These are phyloP conservation scores for Heliconius eleuchia DNA, from an alignment of 1,140 invertebrate genomes.

Conservation along the genomic window DNA sequence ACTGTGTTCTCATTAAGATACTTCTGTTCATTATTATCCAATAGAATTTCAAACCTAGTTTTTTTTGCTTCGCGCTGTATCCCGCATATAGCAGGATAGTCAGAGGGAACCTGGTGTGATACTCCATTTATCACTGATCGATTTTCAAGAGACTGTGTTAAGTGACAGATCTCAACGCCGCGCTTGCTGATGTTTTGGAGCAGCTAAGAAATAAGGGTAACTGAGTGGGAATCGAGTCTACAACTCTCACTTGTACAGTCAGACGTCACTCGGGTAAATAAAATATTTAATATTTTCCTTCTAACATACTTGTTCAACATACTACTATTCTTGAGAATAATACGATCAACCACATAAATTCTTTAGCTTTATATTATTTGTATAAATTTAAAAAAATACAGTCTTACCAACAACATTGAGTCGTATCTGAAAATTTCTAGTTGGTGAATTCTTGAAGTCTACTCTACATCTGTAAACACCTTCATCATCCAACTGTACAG, in stretches of 20 bases:
- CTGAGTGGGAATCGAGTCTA: not conserved
- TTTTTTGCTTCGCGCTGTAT: not conserved
- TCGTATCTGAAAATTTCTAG: slow-evolving; percentile 93
- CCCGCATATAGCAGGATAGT: not conserved
- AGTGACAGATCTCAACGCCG: not conserved
- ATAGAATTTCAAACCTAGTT: not conserved
- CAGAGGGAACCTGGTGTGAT: not conserved
- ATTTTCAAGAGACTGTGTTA: not conserved
- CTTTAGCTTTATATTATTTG: no score
- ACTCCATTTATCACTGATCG: not conserved
- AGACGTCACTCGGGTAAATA: no score
- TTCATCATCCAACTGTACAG: slow-evolving; percentile 91
- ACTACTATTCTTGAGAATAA: no score
- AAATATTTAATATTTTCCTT: no score
- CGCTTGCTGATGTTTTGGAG: not conserved
- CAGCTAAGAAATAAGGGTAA: not conserved
- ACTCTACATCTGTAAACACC: slow-evolving; percentile 93
- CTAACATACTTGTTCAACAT: no score
- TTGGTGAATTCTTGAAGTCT: slow-evolving; percentile 94
- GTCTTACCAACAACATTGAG: slow-evolving; percentile 94
- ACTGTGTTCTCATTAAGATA: no score
- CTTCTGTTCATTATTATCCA: no score
- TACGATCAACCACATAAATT: no score
- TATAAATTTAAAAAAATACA: not conserved
- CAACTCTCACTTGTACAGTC: not conserved